Percentiles rank a stretch among this genome's conserved stretches.
Evolutionary conservation across 2,113 vertebrate genomes (phyloP).

Genomic region (Micronycteris hirsuta): DNA sequence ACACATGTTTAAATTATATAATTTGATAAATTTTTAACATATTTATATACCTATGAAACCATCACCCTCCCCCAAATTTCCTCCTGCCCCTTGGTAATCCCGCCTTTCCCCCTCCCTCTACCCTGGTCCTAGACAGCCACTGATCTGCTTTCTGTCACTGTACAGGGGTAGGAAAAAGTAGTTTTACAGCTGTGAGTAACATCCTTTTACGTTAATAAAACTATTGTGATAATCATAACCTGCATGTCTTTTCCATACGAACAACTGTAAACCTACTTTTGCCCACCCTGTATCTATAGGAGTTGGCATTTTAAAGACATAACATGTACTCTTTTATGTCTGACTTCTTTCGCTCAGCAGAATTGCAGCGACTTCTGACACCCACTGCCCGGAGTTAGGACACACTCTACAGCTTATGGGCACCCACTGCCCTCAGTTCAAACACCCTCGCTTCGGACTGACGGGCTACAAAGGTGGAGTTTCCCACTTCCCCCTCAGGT

Average conservation of each 20-base stretch:
- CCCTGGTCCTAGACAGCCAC: not conserved
- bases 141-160: not conserved
- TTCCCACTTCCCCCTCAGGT: not conserved
- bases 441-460: not conserved
- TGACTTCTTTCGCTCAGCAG: not conserved
- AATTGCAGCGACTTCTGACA: not conserved
- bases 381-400: not conserved
- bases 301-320: not conserved
- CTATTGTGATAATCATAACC: not conserved
- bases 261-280: not conserved
- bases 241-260: not conserved
- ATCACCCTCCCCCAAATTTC: not conserved
- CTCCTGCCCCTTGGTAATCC: not conserved
- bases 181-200: not conserved
- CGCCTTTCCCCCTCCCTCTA: not conserved
- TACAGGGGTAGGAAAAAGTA: not conserved
- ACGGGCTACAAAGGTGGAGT: not conserved
- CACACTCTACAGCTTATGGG: not conserved
- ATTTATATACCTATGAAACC: not conserved
- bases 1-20: not conserved
- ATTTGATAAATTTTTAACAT: not conserved
- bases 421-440: not conserved
- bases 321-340: not conserved
- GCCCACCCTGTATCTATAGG: not conserved
- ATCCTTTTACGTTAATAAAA: not conserved